Conservation (phyloP, 2,113 vertebrate species). For the Epinephelus cyanopodus region DNA sequence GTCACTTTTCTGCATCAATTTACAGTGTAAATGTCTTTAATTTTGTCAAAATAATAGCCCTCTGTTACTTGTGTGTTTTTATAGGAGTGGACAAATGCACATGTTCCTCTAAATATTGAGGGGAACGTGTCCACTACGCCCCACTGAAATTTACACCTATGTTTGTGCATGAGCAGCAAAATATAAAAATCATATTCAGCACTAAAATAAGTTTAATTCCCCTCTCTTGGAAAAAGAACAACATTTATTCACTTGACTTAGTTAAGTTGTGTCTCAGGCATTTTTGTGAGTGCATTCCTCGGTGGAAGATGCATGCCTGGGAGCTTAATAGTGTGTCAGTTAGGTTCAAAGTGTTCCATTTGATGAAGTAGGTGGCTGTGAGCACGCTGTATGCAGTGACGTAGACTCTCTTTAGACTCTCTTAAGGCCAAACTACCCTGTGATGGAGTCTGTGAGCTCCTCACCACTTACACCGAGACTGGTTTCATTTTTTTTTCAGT, state of each 20-base stretch:
- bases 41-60: too few species aligned
- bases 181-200: constrained; percentile 13
- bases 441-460: constrained; percentile 35
- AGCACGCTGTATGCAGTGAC: constrained; percentile 53
- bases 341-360: constrained; percentile 65
- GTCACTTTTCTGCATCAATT: too few species aligned
- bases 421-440: constrained; percentile 47
- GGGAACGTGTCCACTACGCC: too few species aligned
- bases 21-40: too few species aligned
- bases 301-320: constrained; percentile 63
- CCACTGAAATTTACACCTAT: too few species aligned
- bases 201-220: constrained; percentile 35
- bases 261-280: constrained; percentile 58
- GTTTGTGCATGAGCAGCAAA: constrained; percentile 14
- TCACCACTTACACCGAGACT: background rate
- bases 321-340: constrained; percentile 69
- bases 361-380: constrained; percentile 72
- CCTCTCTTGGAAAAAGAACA: constrained; percentile 23
- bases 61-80: too few species aligned
- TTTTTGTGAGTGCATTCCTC: constrained; percentile 73
- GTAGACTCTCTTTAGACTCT: constrained; percentile 28
- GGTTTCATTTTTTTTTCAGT: background rate
- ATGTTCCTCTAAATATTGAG: too few species aligned
- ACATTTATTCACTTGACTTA: constrained; percentile 49
- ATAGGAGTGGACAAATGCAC: too few species aligned